Evolutionary conservation across 64 coral and sea anemone genomes (phyloP), one percentile per base, ranked within the genome.

Genomic region (Montipora sp.): DNA sequence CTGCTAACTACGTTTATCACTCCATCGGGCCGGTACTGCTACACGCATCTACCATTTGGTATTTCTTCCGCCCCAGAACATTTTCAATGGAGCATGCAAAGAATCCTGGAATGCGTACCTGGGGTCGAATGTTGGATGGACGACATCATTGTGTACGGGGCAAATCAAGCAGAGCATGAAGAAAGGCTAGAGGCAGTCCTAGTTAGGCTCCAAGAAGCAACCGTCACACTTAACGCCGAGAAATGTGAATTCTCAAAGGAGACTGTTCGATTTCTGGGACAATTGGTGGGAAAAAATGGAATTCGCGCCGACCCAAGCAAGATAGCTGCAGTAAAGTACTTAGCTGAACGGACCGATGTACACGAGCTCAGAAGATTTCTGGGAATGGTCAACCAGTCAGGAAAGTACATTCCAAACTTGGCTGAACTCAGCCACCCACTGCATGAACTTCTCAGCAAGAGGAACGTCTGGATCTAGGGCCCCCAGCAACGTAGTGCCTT

Each of bases 371-470:
- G 59, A 63, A 11, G 59, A 11, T 63, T 63, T 2, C 59, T 63
- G 14, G 59, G 59, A 63, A 93, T 93, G 75, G 47, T 93, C 3
- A 93, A 93, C 44, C 84, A 93, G 7, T 63, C 78, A 19, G 84
- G 92, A 51, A 93, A 87, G 75, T 93, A 87, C 50, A 79, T 93
- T 19, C 43, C 75, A 13, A 93, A 67, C 8, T 21, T 93, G 59
- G 0, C 59, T 11, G 59, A 63, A 13, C 59, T 63, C 59, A 63
- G 8, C 59, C 7, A 63, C 59, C 59, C 59, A 8, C 59, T 63
- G 13, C 9, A 12, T 14, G 59, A 63, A 63, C 59, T 63, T 63
- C 7, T 63, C 1, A 63, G 59, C 59, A 63, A 63, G 59, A 63
- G 18, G 14, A 11, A 63, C 59, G 59, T 2, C 59, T 63, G 59